These are phyloP conservation scores for Agelas oroides DNA, from an alignment of 37 sponge, comb jelly and placozoan species.

Conservation along the genomic window DNA sequence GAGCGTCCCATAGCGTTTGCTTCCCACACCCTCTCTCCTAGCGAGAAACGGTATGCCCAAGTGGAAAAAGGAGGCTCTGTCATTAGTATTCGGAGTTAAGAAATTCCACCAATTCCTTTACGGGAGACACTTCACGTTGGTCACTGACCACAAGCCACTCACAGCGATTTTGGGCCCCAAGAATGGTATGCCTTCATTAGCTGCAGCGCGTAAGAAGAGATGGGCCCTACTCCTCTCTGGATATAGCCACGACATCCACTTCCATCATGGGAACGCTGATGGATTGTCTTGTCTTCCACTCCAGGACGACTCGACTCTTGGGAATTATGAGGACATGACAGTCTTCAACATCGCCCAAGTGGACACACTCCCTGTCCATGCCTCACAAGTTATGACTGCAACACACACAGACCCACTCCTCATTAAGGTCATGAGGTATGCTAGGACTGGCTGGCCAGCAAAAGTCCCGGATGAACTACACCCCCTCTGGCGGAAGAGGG, in stretches of 20 bases:
- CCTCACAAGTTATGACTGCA: slow-evolving; percentile 19
- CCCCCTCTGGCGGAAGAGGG: neutral
- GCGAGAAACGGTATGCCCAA: slow-evolving; percentile 23
- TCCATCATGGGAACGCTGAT: slow-evolving; percentile 51
- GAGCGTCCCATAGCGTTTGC: slow-evolving; percentile 56
- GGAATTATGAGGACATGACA: neutral
- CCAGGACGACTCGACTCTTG: neutral
- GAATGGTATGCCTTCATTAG: neutral
- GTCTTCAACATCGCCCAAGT: neutral
- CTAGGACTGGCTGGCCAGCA: neutral
- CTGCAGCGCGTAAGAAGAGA: slow-evolving; percentile 5
- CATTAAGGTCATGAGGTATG: neutral
- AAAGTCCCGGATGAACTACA: neutral
- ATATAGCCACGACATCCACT: slow-evolving; percentile 18
- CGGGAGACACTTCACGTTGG: neutral
- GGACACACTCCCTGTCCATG: slow-evolving; percentile 2
- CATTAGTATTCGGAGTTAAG: slow-evolving; percentile 1
- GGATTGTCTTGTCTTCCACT: slow-evolving; percentile 15
- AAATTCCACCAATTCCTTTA: neutral
- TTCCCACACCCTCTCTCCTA: slow-evolving; percentile 15
- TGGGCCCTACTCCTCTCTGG: slow-evolving; percentile 24
- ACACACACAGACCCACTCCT: slow-evolving; percentile 26
- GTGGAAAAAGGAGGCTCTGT: slow-evolving; percentile 18
- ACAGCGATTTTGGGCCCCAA: neutral
- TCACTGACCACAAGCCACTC: slow-evolving; percentile 10